A percentile compares a stretch with the other conserved stretches of the same genome.
phyloP scores from a whole-genome alignment of 1,140 invertebrate species.

The Papilio polyxenes region DNA sequence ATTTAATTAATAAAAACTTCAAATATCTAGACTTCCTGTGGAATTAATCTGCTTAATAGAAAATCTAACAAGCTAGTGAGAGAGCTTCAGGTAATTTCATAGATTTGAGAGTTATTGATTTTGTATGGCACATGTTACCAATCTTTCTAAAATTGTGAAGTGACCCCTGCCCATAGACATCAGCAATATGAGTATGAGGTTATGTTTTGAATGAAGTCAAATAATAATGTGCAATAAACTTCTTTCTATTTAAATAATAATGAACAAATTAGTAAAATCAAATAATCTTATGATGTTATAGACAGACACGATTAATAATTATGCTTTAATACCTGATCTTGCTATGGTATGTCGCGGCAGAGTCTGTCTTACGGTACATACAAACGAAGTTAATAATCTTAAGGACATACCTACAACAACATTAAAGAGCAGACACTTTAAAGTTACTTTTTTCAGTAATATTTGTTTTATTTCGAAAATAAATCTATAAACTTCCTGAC shows the following conservation, averaged over 20 bases:
- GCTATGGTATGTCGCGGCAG: conserved; percentile 56
- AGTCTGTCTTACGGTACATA: conserved; percentile 62
- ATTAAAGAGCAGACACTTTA: conserved; percentile 29
- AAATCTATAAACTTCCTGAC: not conserved
- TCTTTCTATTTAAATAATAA: not conserved
- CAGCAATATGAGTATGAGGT: not conserved
- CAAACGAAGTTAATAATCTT: conserved; percentile 65
- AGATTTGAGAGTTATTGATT: not conserved
- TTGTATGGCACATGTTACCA: not conserved
- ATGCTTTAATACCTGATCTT: conserved; percentile 60
- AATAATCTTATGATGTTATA: not conserved
- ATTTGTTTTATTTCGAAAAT: not conserved
- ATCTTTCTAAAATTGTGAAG: not conserved
- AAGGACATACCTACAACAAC: conserved; percentile 68
- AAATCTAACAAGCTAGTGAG: no score
- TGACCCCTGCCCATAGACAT: not conserved
- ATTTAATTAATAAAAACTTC: not conserved
- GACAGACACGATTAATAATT: conserved; percentile 46
- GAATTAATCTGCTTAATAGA: no score
- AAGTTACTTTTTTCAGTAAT: not conserved
- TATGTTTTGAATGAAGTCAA: not conserved
- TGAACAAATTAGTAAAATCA: not conserved
- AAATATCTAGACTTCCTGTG: not conserved
- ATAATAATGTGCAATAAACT: not conserved
- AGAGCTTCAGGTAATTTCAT: not conserved